These are phyloP conservation scores for Tethya wilhelma DNA, from an alignment of 37 sponge, comb jelly and placozoan genomes.

Conservation along the genomic window DNA sequence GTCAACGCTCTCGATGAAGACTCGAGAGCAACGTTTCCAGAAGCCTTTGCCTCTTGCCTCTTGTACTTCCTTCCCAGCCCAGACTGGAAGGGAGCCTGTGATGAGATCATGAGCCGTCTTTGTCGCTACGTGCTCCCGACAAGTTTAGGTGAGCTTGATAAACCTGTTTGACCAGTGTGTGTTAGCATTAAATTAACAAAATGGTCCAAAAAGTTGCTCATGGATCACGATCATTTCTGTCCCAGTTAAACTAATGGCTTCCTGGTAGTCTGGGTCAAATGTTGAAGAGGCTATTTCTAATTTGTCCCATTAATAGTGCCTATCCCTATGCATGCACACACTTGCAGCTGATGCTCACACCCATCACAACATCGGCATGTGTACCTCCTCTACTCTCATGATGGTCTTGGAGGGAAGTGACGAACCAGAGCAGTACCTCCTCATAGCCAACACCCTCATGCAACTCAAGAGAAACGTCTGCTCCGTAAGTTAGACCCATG, in stretches of 20 bases:
- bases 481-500: conserved; percentile 40
- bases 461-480: conserved; percentile 70
- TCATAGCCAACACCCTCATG: conserved; percentile 61
- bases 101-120: conserved; percentile 40
- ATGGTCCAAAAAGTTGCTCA: too few species aligned
- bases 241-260: too few species aligned
- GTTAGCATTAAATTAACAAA: too few species aligned
- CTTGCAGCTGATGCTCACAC: background rate
- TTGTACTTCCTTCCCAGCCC: conserved; percentile 35
- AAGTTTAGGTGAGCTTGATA: conserved; percentile 47
- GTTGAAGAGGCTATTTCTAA: background rate
- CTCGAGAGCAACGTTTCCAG: conserved; percentile 10
- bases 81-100: conserved; percentile 6
- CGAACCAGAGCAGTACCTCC: conserved; percentile 31
- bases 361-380: background rate
- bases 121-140: conserved; percentile 65
- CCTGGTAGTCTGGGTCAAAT: too few species aligned
- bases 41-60: conserved; percentile 51
- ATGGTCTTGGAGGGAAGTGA: conserved; percentile 50
- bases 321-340: background rate
- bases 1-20: conserved; percentile 38
- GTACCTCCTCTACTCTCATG: conserved; percentile 40
- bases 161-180: too few species aligned
- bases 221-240: too few species aligned
- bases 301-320: too few species aligned